phyloP scores from a whole-genome alignment of 35 echinoderm and acorn worm genomes.

The Anneissia japonica region DNA sequence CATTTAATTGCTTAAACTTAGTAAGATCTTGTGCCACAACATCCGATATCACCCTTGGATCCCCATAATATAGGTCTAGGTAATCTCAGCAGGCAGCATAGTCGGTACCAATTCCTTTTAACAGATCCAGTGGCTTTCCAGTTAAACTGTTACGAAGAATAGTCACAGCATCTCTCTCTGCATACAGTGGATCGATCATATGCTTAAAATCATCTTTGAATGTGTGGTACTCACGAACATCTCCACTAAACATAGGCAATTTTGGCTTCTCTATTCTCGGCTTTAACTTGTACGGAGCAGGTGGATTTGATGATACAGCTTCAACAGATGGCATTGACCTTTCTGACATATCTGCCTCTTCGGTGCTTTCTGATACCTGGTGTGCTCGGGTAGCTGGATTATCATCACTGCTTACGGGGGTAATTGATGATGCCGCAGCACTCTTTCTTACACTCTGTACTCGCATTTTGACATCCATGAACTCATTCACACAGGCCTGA shows the following conservation, averaged over 20 bases:
- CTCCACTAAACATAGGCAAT: slow-evolving; percentile 57
- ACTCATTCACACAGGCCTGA: slow-evolving; percentile 4
- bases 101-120: no score
- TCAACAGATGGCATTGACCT: neutral
- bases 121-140: no score
- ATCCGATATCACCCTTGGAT: neutral
- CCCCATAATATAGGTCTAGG: neutral
- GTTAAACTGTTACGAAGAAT: no score
- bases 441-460: neutral
- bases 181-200: neutral
- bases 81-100: neutral
- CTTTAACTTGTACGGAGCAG: neutral
- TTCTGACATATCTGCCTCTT: neutral
- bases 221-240: slow-evolving; percentile 49
- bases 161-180: no score
- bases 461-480: neutral
- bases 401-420: neutral
- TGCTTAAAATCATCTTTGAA: slow-evolving; percentile 32
- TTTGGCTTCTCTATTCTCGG: slow-evolving; percentile 65
- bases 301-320: no score
- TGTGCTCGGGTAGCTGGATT: neutral
- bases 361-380: neutral
- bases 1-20: no score
- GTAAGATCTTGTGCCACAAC: no score
- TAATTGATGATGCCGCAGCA: neutral